Base-by-base conservation (phyloP, 2,113 vertebrate genomes). In the Oncorhynchus nerka region DNA sequence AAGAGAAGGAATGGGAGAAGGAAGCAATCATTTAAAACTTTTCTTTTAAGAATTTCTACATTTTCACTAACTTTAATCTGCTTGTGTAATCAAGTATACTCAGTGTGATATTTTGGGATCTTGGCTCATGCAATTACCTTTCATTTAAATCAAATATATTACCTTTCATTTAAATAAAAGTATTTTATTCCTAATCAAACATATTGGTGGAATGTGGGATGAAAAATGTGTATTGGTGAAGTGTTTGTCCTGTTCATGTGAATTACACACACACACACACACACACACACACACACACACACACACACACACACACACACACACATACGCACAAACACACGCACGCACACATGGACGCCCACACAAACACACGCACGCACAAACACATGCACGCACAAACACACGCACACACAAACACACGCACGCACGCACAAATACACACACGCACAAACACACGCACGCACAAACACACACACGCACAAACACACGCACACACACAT, bases 281-380 rank as follows among this genome's bases (percentile, higher is more conserved):
- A 76, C 32, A 64, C 79, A 16, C 64, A 73, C 70, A 73, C 66
- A 32, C 73, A 62, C 70, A 61, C 19, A 61, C 61, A 34, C 71
- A n/a, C 34, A 68, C 4, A 55, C 49, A 13, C 4, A 55, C 12
- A 55, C 49, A 51, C 64, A 24, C 74, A 73, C 66, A 59, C 68
- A 62, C 70, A 61, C 28, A 51, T 4, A 16, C 11, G 16, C 15
- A 51, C 51, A 48, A 73, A 75, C 71, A 76, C 32, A 64, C 79
- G 11, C 67, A 73, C 70, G 70, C 57, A 66, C 68, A 62, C 70
- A 39, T n/a, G n/a, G n/a, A n/a, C n/a, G n/a, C 28, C 39, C 34
- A 70, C 1, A 51, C 49, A 12, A 3, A 51, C 11, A 16, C 49
- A 51, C 64, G 24, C 73, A 75, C 71, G 74, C 26, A 67, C 79